These are phyloP conservation scores for Aulostomus chinensis DNA, from an alignment of 2,797 vertebrate species.

Conservation along the genomic window DNA sequence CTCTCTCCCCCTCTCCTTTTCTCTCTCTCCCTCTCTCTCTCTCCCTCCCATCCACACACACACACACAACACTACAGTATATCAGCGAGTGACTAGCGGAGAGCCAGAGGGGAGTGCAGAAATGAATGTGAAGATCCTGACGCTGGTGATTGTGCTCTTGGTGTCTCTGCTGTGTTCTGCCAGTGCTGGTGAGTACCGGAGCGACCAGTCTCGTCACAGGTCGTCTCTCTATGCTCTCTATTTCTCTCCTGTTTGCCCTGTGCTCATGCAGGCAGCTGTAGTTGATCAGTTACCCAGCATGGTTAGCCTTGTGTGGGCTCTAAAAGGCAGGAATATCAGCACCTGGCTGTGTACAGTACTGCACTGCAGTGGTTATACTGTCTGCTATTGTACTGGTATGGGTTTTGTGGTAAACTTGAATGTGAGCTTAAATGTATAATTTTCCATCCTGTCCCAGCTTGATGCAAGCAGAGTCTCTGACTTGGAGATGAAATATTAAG, in stretches of 20 bases:
- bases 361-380: conserved; percentile 85
- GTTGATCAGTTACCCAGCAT: conserved; percentile 84
- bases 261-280: conserved; percentile 76
- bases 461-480: conserved; percentile 45
- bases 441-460: conserved; percentile 55
- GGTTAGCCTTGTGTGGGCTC: conserved; percentile 79
- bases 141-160: conserved; percentile 88
- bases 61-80: conserved; percentile 84
- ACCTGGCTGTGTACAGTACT: conserved; percentile 84
- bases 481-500: conserved; percentile 58
- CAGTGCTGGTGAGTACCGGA: conserved; percentile 85
- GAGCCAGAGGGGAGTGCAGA: conserved; percentile 85
- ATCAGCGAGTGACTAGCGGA: conserved; percentile 84
- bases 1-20: conserved; percentile 30
- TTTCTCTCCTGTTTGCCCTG: conserved; percentile 71
- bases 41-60: conserved; percentile 55
- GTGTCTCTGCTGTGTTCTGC: conserved; percentile 87
- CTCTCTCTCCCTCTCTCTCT: conserved; percentile 48
- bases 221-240: conserved; percentile 66
- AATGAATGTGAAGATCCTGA: conserved; percentile 91
- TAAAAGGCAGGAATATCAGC: conserved; percentile 80
- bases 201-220: conserved; percentile 68
- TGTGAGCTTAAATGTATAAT: conserved; percentile 38
- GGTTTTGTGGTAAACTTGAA: conserved; percentile 68
- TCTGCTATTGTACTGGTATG: conserved; percentile 71